Percentiles rank a stretch among this genome's conserved stretches.
phyloP scores from a whole-genome alignment of 2,888 invertebrate genomes.

The Euzophera pinguis region DNA sequence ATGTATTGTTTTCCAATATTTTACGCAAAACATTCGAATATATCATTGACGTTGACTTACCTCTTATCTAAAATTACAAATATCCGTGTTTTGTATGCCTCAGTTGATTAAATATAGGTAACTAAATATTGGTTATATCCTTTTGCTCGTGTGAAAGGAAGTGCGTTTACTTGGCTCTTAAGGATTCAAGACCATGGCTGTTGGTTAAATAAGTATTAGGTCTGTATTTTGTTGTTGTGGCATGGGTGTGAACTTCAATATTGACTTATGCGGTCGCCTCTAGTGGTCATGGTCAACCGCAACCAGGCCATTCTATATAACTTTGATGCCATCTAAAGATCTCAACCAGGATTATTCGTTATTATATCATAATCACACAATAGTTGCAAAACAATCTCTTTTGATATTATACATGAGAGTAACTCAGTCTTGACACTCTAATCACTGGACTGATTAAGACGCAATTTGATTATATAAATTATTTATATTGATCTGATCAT shows the following conservation, averaged over 20 bases:
- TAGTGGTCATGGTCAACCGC: conserved; percentile 21
- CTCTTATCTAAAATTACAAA: neutral
- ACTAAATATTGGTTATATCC: conserved; percentile 58
- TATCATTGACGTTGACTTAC: neutral
- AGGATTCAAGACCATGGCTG: conserved; percentile 17
- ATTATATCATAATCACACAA: neutral
- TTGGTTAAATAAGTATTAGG: conserved; percentile 7
- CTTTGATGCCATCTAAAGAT: neutral
- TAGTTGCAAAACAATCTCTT: neutral
- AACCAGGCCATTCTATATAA: conserved; percentile 25
- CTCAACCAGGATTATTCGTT: neutral
- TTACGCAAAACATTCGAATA: neutral
- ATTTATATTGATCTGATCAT: no score
- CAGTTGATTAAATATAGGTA: conserved; percentile 14
- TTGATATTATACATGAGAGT: no score
- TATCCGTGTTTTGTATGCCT: neutral
- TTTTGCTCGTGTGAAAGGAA: conserved; percentile 46
- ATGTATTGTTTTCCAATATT: neutral
- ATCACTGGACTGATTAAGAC: no score
- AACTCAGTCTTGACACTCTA: no score
- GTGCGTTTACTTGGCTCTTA: conserved; percentile 42
- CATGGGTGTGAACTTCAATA: conserved; percentile 21
- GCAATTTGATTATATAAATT: no score
- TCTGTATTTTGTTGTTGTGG: neutral
- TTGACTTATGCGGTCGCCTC: conserved; percentile 29